Base-by-base conservation (phyloP, 2,113 vertebrate genomes). In the Pandion haliaetus region DNA sequence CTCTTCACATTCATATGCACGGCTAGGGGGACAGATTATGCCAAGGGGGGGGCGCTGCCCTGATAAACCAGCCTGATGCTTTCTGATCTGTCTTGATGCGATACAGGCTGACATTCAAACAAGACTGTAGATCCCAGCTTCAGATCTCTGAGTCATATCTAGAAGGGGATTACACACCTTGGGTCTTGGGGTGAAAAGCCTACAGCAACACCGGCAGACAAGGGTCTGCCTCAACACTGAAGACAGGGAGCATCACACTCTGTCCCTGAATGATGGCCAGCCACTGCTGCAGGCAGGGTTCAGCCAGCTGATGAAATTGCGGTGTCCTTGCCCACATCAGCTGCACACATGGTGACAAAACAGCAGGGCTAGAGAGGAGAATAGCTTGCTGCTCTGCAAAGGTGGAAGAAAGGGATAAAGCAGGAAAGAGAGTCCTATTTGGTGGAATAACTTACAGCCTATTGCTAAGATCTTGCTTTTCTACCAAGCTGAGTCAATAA, bases 151-250 rank as follows among this genome's bases (percentile, higher is more conserved):
- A 26, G 36, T 9, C n/a, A 50, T 21, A 2, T 2, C 44, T 45
- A 2, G 47, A 36, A 76, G 59, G 67, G 34, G n/a, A 49, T 19
- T 12, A 11, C 3, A 2, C 5, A 19, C 29, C n/a, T 49, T 12
- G 12, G 2, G 1, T 50, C 65, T 23, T 6, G 10, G 34, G 16
- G 32, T 69, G 23, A 42, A 83, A 73, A 90, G 34, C 42, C 49
- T 26, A 25, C 0, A 0, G 23, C 31, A 52, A 34, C 9, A 4
- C 31, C 19, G 36, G 34, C 7, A 49, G 26, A 10, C 4, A 8
- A 76, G 15, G 34, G 8, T 70, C 44, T 82, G 38, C 74, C 59
- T 92, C 3, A 7, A 12, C 1, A 10, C 14, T 17, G 13, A 20
- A 52, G 36, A 62, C 24, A n/a, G 40, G 54, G 44, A 73, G 23